Evolutionary conservation across 2,797 vertebrate genomes (phyloP).

Genomic region (Molothrus aeneus): DNA sequence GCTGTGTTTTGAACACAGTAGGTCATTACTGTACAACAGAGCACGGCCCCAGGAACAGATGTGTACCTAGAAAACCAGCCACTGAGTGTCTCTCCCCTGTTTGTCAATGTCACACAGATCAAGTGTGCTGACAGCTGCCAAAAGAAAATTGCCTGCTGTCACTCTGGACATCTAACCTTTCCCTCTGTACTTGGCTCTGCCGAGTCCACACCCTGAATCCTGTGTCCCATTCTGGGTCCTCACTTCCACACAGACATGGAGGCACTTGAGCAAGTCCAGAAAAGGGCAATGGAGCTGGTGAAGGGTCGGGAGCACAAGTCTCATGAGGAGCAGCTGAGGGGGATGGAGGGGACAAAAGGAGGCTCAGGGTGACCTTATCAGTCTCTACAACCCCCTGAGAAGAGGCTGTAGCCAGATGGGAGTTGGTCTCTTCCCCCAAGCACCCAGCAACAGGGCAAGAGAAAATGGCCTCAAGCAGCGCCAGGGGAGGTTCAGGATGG

Average conservation of each 20-base stretch:
- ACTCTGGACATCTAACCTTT: background rate
- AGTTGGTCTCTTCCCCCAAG: too few species aligned
- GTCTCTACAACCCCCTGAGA: too few species aligned
- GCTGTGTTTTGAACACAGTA: background rate
- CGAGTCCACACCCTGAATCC: background rate
- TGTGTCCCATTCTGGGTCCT: background rate
- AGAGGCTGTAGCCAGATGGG: background rate
- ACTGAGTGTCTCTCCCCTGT: rapidly evolving
- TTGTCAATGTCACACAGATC: background rate
- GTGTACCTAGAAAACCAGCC: background rate
- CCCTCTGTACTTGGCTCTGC: background rate
- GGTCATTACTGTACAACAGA: background rate
- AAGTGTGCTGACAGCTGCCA: background rate
- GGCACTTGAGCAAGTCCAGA: background rate
- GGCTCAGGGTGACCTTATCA: background rate
- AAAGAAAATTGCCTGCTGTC: background rate
- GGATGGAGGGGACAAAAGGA: background rate
- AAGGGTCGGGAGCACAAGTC: background rate
- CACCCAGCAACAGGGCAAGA: background rate
- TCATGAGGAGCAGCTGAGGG: background rate
- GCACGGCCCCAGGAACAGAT: background rate
- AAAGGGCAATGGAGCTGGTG: background rate
- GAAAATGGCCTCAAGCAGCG: background rate
- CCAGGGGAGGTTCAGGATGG: background rate
- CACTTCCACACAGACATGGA: background rate